A percentile compares a stretch with the other conserved stretches of the same genome.
These are phyloP conservation scores for Nerophis lumbriciformis DNA, from an alignment of 2,113 vertebrate species.

Conservation along the genomic window DNA sequence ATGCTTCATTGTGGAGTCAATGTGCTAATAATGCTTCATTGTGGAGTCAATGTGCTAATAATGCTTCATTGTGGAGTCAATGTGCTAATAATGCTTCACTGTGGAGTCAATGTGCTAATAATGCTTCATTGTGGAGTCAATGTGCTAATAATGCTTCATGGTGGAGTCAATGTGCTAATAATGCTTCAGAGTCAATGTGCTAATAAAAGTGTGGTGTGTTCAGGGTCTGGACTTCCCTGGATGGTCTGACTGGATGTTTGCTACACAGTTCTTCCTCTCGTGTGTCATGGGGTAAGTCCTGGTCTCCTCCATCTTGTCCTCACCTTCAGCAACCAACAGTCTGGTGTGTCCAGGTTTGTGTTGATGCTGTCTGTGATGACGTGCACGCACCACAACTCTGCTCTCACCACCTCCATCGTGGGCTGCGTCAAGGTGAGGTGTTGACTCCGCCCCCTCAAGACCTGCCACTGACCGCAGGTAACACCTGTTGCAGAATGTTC, in stretches of 20 bases:
- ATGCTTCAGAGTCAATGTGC: too few species aligned
- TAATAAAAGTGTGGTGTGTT: conserved; percentile 2
- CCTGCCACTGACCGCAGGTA: too few species aligned
- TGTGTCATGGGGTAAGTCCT: conserved; percentile 68
- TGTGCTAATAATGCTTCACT: too few species aligned
- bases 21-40: too few species aligned
- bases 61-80: too few species aligned
- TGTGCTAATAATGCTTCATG: too few species aligned
- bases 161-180: too few species aligned
- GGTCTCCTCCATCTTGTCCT: neutral
- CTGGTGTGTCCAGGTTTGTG: conserved; percentile 76
- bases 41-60: too few species aligned
- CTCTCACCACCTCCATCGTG: conserved; percentile 96
- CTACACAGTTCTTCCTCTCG: conserved; percentile 66
- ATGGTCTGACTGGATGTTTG: conserved; percentile 66
- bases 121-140: too few species aligned
- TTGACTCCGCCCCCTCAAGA: neutral
- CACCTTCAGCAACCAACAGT: neutral
- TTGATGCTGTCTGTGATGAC: conserved; percentile 94
- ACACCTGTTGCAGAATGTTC: conserved; percentile 80
- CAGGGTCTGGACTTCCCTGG: conserved; percentile 56
- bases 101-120: too few species aligned
- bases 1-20: too few species aligned
- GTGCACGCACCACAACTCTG: conserved; percentile 94
- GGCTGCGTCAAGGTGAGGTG: conserved; percentile 90